Conservation (phyloP, 2,888 invertebrate genomes). For the Ecdyonurus torrentis region DNA sequence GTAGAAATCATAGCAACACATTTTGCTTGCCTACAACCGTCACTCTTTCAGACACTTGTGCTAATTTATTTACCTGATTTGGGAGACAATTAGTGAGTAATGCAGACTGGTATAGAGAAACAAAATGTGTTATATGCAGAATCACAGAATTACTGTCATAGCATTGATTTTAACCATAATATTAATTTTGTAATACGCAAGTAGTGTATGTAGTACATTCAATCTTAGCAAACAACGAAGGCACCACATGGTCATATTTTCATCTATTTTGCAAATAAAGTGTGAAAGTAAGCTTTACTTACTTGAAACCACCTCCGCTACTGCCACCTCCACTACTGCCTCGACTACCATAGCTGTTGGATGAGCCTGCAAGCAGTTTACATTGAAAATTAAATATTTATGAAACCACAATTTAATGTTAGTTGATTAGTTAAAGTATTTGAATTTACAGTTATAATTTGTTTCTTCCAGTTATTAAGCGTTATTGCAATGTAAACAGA, state of each 20-base stretch:
- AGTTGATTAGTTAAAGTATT: no score
- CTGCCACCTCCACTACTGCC: slow-evolving; percentile 29
- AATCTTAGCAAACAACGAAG: not conserved
- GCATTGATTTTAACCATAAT: not conserved
- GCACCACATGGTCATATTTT: not conserved
- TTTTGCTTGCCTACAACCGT: no score
- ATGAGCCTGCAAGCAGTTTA: slow-evolving; percentile 7
- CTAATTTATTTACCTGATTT: no score
- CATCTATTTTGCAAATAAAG: slow-evolving; percentile 1
- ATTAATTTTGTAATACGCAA: not conserved
- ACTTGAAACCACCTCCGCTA: slow-evolving; percentile 26
- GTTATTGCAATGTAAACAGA: no score
- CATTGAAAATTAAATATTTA: no score
- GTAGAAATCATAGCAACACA: no score
- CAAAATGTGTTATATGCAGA: not conserved
- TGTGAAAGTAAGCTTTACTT: slow-evolving; percentile 14
- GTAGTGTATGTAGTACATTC: not conserved
- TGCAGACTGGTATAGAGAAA: no score
- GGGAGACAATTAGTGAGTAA: no score
- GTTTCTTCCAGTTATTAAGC: no score
- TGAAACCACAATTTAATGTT: no score
- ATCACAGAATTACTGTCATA: not conserved
- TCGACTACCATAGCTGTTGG: slow-evolving; percentile 8
- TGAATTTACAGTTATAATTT: no score
- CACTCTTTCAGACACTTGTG: no score